Conservation (phyloP, 2,113 vertebrate species). For the Silurus glanis region DNA sequence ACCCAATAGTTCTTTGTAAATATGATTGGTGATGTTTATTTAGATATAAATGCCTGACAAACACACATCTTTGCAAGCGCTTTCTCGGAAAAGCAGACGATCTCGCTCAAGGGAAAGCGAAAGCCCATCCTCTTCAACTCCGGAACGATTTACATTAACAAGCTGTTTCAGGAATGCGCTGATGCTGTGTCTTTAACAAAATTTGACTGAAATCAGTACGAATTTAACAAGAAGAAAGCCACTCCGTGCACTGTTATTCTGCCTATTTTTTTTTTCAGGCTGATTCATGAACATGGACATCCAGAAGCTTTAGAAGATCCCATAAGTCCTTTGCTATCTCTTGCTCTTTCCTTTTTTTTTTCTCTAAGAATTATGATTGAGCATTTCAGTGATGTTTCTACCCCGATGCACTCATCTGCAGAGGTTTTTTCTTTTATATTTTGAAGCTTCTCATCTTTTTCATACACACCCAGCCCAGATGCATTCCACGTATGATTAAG, state of each 20-base stretch:
- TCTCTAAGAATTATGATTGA: not conserved
- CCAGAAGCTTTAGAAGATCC: constrained; percentile 8
- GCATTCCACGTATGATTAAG: constrained; percentile 32
- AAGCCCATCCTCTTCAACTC: not conserved
- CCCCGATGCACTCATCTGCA: not conserved
- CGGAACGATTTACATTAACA: not conserved
- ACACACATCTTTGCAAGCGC: not conserved
- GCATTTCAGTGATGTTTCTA: not conserved
- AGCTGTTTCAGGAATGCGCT: not conserved
- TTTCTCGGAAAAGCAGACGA: not conserved
- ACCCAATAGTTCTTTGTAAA: not conserved
- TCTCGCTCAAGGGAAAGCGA: not conserved
- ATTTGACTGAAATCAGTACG: not conserved
- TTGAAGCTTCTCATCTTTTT: constrained; percentile 5
- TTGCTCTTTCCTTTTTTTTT: not conserved
- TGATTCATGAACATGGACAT: not conserved
- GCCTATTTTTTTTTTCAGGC: too few species aligned
- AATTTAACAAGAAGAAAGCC: too few species aligned
- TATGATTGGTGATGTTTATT: constrained; percentile 15
- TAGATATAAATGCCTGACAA: not conserved
- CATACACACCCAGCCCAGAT: constrained; percentile 9
- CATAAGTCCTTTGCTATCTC: not conserved
- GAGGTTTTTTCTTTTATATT: not conserved
- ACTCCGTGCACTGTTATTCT: not conserved
- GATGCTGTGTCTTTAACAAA: not conserved